These are phyloP conservation scores for Carcina quercana DNA, from an alignment of 2,888 invertebrate species.

Conservation along the genomic window DNA sequence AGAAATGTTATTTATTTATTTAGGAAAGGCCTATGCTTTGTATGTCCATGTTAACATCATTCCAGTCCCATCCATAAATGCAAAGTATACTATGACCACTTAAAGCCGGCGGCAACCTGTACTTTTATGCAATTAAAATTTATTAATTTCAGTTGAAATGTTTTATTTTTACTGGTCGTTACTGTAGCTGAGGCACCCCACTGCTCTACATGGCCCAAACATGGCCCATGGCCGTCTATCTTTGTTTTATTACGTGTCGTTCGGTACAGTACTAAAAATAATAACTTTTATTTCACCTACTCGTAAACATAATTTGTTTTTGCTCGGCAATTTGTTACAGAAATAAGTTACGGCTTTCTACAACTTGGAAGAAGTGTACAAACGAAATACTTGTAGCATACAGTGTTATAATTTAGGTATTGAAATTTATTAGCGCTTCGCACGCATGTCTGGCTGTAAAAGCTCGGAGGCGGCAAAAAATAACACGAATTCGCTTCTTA, in stretches of 20 bases:
- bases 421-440: constrained; percentile 4
- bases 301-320: too few relatives aligned
- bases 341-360: too few relatives aligned
- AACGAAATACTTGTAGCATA: not conserved
- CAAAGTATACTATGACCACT: constrained; percentile 28
- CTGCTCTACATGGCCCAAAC: constrained; percentile 13
- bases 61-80: constrained; percentile 9
- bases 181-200: constrained; percentile 23
- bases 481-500: constrained; percentile 15
- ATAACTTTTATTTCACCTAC: not conserved
- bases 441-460: constrained; percentile 6
- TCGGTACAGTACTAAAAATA: constrained; percentile 20
- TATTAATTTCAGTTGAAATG: constrained; percentile 45
- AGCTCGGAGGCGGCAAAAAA: constrained; percentile 7
- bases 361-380: too few relatives aligned
- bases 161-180: constrained; percentile 42
- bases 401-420: constrained; percentile 1
- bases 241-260: constrained; percentile 22
- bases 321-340: too few relatives aligned
- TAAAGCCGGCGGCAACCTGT: constrained; percentile 35
- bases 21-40: too few relatives aligned
- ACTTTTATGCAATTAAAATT: constrained; percentile 52
- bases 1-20: too few relatives aligned
- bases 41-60: constrained; percentile 16
- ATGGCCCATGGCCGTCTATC: constrained; percentile 4